Evolutionary conservation across 2,797 vertebrate species (phyloP).

Genomic region (Gymnodraco acuticeps): DNA sequence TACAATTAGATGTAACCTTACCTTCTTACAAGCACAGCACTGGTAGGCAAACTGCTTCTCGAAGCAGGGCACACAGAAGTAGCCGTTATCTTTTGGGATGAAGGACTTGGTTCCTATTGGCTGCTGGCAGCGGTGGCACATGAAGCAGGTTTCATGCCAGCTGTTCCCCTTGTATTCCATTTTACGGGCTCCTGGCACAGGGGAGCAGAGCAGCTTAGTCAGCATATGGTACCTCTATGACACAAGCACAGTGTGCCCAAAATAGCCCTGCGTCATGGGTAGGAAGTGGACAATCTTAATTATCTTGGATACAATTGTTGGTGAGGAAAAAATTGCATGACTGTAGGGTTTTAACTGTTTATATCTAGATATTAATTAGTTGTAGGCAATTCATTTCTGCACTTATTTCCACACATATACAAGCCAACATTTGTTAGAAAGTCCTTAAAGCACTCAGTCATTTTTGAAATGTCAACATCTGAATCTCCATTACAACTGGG

Average conservation of each 20-base stretch:
- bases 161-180: constrained; percentile 97
- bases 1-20: constrained; percentile 71
- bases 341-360: background rate
- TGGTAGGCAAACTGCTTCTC: constrained; percentile 95
- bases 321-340: background rate
- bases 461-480: background rate
- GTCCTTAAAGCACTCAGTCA: background rate
- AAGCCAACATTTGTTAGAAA: background rate
- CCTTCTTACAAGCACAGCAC: constrained; percentile 96
- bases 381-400: background rate
- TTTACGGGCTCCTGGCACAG: constrained; percentile 93
- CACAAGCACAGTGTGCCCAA: constrained; percentile 49
- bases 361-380: background rate
- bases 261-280: constrained; percentile 52
- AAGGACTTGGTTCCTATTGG: constrained; percentile 96
- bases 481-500: background rate
- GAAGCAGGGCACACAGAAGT: constrained; percentile 94
- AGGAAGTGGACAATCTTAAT: constrained; percentile 34
- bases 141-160: constrained; percentile 98
- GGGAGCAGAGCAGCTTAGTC: constrained; percentile 68
- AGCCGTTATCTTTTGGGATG: constrained; percentile 92
- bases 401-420: background rate
- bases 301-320: constrained; percentile 33
- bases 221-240: constrained; percentile 71
- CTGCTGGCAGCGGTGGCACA: constrained; percentile 93